A percentile compares a stretch with the other conserved stretches of the same genome.
Conservation (phyloP, 2,797 vertebrate species). For the Hoplostethus mediterraneus region DNA sequence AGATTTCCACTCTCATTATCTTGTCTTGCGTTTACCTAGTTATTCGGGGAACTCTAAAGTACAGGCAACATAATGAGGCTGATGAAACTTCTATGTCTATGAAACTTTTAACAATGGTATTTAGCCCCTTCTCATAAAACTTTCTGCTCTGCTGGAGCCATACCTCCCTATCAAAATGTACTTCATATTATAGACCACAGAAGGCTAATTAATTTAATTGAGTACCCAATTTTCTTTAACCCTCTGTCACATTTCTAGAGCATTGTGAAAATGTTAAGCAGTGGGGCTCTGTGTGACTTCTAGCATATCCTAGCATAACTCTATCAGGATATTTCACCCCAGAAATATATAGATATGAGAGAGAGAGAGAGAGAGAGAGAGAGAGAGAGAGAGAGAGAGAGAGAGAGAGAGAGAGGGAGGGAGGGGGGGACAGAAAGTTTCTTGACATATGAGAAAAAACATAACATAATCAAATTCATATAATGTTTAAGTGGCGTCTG, state of each 20-base stretch:
- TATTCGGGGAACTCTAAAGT: not conserved
- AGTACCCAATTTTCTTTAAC: not conserved
- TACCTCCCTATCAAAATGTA: not conserved
- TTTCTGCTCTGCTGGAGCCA: not conserved
- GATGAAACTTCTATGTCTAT: not conserved
- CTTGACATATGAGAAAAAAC: not conserved
- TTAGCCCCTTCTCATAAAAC: not conserved
- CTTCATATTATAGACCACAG: not conserved
- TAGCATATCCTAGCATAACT: too few species aligned
- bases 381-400: not conserved
- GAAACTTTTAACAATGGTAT: constrained; percentile 13
- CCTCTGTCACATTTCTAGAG: not conserved
- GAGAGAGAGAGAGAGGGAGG: not conserved
- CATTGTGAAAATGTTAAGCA: too few species aligned
- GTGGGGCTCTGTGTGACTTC: too few species aligned
- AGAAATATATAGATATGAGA: too few species aligned
- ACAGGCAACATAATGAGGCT: constrained; percentile 3
- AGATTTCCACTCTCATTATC: not conserved
- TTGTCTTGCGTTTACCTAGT: not conserved
- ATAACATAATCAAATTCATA: too few species aligned
- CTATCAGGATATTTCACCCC: too few species aligned
- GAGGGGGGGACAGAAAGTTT: not conserved
- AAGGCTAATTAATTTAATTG: not conserved
- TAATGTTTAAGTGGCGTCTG: too few species aligned
- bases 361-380: not conserved